Percentiles rank a stretch among this genome's conserved stretches.
These are phyloP conservation scores for Crotalus horridus DNA, from an alignment of 2,113 vertebrate genomes.

Conservation along the genomic window DNA sequence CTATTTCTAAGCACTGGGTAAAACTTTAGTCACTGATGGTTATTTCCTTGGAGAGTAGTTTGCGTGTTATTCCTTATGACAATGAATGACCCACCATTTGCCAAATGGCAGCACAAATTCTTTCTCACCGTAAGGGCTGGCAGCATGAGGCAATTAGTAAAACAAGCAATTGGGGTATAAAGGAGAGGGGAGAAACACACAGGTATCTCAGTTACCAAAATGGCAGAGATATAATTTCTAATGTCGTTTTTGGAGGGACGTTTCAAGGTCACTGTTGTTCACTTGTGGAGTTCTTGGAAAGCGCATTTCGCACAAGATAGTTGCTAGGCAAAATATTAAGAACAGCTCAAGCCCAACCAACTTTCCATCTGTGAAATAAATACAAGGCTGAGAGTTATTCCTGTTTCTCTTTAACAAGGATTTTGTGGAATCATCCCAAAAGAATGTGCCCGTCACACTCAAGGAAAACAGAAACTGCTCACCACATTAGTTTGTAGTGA, in stretches of 20 bases:
- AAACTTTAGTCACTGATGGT: background rate
- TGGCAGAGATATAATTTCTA: background rate
- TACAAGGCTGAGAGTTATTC: conserved; percentile 22
- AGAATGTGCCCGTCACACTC: conserved; percentile 29
- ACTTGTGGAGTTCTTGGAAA: conserved; percentile 1
- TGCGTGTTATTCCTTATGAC: background rate
- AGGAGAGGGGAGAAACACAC: background rate
- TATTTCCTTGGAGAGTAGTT: background rate
- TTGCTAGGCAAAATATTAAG: background rate
- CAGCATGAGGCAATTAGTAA: background rate
- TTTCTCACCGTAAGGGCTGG: background rate
- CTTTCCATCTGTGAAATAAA: conserved; percentile 27
- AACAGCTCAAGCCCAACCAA: conserved; percentile 9
- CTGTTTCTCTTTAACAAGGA: conserved; percentile 33
- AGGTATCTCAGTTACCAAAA: background rate
- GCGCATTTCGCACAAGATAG: background rate
- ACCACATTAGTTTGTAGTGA: conserved; percentile 29
- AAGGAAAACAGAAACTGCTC: conserved; percentile 32
- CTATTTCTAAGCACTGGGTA: background rate
- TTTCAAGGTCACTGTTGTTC: background rate
- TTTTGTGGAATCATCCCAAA: conserved; percentile 27
- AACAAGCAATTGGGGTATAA: background rate
- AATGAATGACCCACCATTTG: background rate
- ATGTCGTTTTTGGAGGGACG: background rate
- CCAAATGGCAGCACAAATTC: background rate